Evolutionary conservation across 2,888 invertebrate genomes (phyloP).

Genomic region (Mycalesis mineus): DNA sequence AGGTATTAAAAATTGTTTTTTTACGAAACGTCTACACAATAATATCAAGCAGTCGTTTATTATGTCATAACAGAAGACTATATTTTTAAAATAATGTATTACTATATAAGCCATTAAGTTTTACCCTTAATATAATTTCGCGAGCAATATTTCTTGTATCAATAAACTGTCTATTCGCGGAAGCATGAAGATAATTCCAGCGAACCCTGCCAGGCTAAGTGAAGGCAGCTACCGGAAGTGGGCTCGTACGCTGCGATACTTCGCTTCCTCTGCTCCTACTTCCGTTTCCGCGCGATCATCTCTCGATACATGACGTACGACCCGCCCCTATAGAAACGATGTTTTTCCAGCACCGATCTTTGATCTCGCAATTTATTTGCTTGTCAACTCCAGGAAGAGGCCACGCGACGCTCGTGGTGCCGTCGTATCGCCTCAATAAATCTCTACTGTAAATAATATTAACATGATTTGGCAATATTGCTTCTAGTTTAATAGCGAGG

Average conservation of each 20-base stretch:
- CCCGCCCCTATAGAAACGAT: slow-evolving; percentile 52
- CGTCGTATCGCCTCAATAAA: slow-evolving; percentile 43
- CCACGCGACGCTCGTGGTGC: slow-evolving; percentile 54
- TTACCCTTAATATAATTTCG: neutral
- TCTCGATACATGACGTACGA: slow-evolving; percentile 46
- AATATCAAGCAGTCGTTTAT: too few relatives aligned
- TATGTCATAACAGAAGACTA: too few relatives aligned
- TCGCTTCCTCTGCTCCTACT: slow-evolving; percentile 69
- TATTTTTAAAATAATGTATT: too few relatives aligned
- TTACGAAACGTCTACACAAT: too few relatives aligned
- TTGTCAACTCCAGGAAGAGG: slow-evolving; percentile 74
- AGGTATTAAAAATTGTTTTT: too few relatives aligned
- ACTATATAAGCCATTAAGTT: neutral
- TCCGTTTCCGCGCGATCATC: slow-evolving; percentile 64
- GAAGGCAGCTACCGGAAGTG: slow-evolving; percentile 69
- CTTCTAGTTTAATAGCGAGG: slow-evolving; percentile 19
- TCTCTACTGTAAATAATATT: slow-evolving; percentile 36
- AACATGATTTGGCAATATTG: slow-evolving; percentile 32
- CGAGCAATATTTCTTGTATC: neutral
- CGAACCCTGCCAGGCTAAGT: slow-evolving; percentile 70
- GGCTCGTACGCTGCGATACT: slow-evolving; percentile 67
- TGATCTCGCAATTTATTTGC: slow-evolving; percentile 72
- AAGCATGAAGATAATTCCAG: slow-evolving; percentile 35
- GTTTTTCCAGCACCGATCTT: slow-evolving; percentile 62
- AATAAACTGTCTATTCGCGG: slow-evolving; percentile 11